Evolutionary conservation across 2,113 vertebrate species (phyloP), one percentile per base, ranked within the genome.

Genomic region (Emydocephalus ijimae): DNA sequence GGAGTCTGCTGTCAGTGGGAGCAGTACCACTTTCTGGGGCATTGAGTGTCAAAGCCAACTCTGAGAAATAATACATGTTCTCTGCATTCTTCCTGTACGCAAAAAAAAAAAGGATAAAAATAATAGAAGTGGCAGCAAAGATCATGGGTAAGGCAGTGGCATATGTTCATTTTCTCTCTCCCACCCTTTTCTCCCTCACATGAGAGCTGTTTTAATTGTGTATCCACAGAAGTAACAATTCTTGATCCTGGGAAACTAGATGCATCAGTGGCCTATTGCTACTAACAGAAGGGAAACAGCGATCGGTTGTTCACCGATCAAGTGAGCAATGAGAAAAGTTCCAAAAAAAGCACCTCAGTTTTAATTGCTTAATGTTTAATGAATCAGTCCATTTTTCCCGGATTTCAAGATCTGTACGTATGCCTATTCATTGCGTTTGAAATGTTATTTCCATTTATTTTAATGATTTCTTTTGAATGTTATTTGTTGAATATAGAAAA

Each of bases 1-100:
- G 98, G 6, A 97, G 91, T 5, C 99, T 98, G 94, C 99, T 99
- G 96, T 99, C 99, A 0, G 99, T 99, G 7, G 98, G 99, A 0
- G 99, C 99, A 0, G 98, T 98, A 0, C 98, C 98, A 0, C 96
- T 97, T 94, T 99, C 99, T 0, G 92, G 92, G 15, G 99, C 99
- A 0, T 99, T 99, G 39, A 99, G 98, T 0, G 98, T 99, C 89
- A 99, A 96, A 0, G 99, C 99, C 90, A 99, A 97, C 1, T 98
- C 98, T 23, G 99, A 99, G 96, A 99, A 99, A 96, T 97, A 99
- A 96, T 99, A 99, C 99, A 99, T 99, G 96, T 97, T 99, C 94
- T 99, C 99, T 0, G 99, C 98, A 2, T 98, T 98, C 89, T 99
- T 99, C 90, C 98, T 99, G 85, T 0, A 0, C 10, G 11, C 23